Conservation (phyloP, 2,797 vertebrate genomes). For the Danio aesculapii region DNA sequence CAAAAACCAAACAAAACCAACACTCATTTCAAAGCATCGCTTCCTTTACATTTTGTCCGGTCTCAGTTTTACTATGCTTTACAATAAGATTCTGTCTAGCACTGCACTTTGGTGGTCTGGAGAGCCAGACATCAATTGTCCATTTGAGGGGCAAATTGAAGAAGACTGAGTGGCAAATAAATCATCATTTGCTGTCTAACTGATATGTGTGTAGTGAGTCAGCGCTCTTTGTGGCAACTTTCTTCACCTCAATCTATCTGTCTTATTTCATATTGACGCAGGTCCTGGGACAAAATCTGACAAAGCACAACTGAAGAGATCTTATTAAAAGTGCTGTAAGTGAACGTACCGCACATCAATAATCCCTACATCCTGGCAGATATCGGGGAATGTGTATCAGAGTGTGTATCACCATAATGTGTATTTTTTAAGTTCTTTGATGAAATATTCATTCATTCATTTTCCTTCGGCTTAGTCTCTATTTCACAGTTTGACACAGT, state of each 20-base stretch:
- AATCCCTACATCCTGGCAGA: background rate
- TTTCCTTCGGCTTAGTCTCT: no score
- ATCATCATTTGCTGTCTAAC: constrained; percentile 45
- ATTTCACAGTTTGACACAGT: no score
- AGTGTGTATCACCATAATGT: background rate
- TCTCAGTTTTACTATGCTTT: background rate
- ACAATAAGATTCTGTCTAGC: constrained; percentile 8
- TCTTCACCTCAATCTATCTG: background rate
- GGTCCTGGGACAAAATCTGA: constrained; percentile 8
- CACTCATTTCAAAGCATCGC: background rate
- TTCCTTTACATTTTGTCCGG: background rate
- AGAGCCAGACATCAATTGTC: constrained; percentile 31
- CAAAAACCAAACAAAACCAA: background rate
- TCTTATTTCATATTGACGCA: constrained; percentile 25
- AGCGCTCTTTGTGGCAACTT: constrained; percentile 21
- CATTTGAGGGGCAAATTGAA: constrained; percentile 38
- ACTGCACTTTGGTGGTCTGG: constrained; percentile 23
- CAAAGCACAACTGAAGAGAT: constrained; percentile 10
- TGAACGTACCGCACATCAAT: background rate
- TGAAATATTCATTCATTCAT: no score
- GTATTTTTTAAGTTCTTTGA: no score
- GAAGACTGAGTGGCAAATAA: constrained; percentile 37
- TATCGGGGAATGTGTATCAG: background rate
- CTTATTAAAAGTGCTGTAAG: background rate
- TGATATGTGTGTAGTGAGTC: constrained; percentile 23